phyloP scores from a whole-genome alignment of 2,797 vertebrate genomes.

The Coracias cyanogaster region DNA sequence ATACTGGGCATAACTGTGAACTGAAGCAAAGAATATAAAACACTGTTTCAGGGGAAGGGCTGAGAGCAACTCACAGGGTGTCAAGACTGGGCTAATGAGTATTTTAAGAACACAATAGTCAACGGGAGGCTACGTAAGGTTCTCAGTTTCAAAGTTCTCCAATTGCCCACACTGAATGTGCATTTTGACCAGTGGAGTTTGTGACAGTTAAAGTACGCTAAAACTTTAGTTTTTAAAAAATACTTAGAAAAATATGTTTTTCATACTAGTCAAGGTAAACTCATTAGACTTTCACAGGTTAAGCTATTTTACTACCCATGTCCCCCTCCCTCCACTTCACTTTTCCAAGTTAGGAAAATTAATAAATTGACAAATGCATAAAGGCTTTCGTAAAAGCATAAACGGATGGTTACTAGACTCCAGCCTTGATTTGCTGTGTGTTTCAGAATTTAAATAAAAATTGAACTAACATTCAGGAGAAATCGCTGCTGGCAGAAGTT shows the following conservation, averaged over 20 bases:
- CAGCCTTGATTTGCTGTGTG: not conserved
- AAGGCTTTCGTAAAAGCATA: not conserved
- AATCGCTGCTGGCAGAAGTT: not conserved
- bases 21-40: not conserved
- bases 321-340: fast-evolving
- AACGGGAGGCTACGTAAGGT: not conserved
- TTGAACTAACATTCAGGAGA: not conserved
- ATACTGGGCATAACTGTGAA: not conserved
- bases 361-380: not conserved
- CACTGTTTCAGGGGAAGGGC: not conserved
- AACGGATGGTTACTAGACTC: not conserved
- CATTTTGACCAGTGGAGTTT: not conserved
- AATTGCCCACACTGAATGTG: not conserved
- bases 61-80: not conserved
- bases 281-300: not conserved
- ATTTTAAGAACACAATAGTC: not conserved
- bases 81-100: not conserved
- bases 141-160: not conserved
- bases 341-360: not conserved
- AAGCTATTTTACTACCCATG: not conserved
- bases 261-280: not conserved
- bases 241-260: not conserved
- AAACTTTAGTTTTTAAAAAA: not conserved
- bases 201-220: not conserved
- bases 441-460: constrained; percentile 18